Conservation (phyloP, 1,140 invertebrate genomes). For the Trypoxylus dichotomus region DNA sequence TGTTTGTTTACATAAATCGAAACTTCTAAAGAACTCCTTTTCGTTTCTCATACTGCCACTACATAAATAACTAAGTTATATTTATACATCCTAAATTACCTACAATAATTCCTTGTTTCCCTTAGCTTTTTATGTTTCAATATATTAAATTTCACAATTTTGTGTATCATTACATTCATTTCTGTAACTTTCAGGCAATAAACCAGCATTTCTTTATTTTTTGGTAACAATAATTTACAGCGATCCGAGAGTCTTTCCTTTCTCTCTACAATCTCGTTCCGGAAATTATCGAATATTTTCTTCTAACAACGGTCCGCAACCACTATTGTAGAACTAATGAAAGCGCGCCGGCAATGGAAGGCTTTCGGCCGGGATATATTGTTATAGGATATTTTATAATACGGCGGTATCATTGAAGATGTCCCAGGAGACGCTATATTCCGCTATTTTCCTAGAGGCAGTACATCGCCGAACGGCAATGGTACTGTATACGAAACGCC, state of each 20-base stretch:
- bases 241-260: background rate
- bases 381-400: constrained; percentile 8
- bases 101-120: too few species aligned
- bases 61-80: too few species aligned
- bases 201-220: too few species aligned
- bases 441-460: background rate
- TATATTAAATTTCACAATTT: too few species aligned
- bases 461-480: background rate
- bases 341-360: background rate
- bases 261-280: background rate
- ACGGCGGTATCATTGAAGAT: background rate
- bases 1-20: too few species aligned
- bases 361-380: background rate
- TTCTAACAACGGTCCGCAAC: background rate
- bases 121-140: too few species aligned
- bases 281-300: background rate
- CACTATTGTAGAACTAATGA: background rate
- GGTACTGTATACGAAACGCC: background rate
- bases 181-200: too few species aligned
- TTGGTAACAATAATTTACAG: too few species aligned
- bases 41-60: too few species aligned
- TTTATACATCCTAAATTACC: too few species aligned
- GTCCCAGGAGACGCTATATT: background rate
- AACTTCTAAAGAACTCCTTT: too few species aligned
- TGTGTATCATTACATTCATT: too few species aligned